Evolutionary conservation across 2,888 invertebrate species (phyloP).

Genomic region (Meteorus cinctellus): DNA sequence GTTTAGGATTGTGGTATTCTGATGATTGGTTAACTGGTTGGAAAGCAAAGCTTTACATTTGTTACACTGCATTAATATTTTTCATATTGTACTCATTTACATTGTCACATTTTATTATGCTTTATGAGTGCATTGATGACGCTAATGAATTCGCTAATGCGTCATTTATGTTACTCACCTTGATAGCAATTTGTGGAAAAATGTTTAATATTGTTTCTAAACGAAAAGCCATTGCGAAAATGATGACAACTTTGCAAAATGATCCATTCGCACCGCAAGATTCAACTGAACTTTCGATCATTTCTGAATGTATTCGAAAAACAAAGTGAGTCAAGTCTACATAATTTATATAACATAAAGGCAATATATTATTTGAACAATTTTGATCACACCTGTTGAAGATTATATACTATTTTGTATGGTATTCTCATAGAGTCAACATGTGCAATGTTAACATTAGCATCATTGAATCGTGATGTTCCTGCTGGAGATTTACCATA

Average conservation of each 20-base stretch:
- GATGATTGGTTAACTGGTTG: conserved; percentile 16
- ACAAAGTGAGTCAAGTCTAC: background rate
- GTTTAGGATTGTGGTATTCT: conserved; percentile 19
- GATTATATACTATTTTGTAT: no score
- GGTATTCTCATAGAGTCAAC: no score
- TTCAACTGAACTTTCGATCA: background rate
- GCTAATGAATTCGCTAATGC: conserved; percentile 21
- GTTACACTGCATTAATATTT: conserved; percentile 19
- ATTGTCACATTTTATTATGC: conserved; percentile 22
- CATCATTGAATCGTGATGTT: conserved; percentile 40
- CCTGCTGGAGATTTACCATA: conserved; percentile 45
- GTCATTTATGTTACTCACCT: conserved; percentile 25
- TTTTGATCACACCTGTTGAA: background rate
- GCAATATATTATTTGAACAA: background rate
- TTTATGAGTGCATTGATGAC: conserved; percentile 9
- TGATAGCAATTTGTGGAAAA: conserved; percentile 14
- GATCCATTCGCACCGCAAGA: background rate
- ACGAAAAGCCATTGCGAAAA: background rate
- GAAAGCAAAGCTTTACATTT: conserved; percentile 18
- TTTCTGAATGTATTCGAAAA: background rate
- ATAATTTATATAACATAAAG: background rate
- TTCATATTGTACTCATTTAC: conserved; percentile 20
- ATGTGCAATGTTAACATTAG: conserved; percentile 23
- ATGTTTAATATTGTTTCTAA: background rate
- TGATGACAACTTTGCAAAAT: background rate